phyloP scores from a whole-genome alignment of 1,140 invertebrate species.

The Drosophila kanapiae region DNA sequence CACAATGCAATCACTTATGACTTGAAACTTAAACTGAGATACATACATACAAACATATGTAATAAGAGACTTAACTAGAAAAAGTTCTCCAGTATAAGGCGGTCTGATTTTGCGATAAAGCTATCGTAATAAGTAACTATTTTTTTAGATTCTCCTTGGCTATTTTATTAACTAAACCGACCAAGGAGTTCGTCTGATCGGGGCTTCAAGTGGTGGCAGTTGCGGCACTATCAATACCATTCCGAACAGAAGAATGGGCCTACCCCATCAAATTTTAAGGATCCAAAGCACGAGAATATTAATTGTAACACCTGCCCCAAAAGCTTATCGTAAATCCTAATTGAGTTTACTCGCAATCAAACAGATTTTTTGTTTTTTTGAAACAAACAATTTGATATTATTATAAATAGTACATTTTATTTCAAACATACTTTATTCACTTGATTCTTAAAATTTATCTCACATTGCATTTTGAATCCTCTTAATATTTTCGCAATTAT shows the following conservation, averaged over 20 bases:
- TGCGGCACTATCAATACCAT: conserved; percentile 21
- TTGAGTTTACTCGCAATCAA: not conserved
- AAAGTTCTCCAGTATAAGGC: conserved; percentile 87
- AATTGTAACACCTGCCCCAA: conserved; percentile 48
- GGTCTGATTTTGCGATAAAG: conserved; percentile 86
- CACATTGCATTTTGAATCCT: conserved; percentile 48
- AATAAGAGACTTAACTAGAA: no score
- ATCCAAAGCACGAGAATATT: conserved; percentile 7
- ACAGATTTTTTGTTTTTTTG: not conserved
- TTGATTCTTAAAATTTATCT: conserved; percentile 6
- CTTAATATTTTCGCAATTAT: conserved; percentile 68
- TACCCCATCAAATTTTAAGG: conserved; percentile 51
- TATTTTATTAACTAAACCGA: conserved; percentile 87
- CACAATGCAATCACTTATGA: not conserved
- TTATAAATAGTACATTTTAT: conserved; percentile 28
- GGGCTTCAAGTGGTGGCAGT: not conserved
- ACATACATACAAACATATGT: no score
- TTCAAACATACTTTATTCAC: conserved; percentile 49
- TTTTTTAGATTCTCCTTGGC: conserved; percentile 87
- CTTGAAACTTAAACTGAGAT: no score
- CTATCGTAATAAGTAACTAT: conserved; percentile 88
- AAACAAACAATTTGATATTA: not conserved
- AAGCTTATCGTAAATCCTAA: conserved; percentile 1
- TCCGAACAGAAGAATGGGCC: not conserved
- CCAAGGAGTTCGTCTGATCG: conserved; percentile 86